Conservation (phyloP, 2,113 vertebrate species). For the Gorsachius goisagi region DNA sequence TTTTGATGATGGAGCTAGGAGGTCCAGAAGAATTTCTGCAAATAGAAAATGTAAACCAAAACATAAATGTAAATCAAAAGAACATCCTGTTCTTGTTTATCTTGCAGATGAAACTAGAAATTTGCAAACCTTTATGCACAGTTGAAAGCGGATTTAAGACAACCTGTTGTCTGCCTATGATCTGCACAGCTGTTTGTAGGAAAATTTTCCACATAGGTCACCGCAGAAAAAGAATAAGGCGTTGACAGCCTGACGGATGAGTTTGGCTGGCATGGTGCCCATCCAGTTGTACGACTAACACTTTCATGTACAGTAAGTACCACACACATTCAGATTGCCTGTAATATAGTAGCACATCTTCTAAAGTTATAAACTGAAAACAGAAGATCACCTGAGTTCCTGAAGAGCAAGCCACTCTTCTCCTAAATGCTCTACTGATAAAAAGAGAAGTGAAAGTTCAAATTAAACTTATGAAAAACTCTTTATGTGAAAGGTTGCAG, state of each 20-base stretch:
- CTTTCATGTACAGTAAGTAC: neutral
- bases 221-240: neutral
- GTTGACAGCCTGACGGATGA: constrained; percentile 50
- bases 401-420: neutral
- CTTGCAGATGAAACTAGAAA: neutral
- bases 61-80: neutral
- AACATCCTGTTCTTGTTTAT: neutral
- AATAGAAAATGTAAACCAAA: neutral
- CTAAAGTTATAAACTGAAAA: neutral
- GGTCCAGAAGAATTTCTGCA: constrained; percentile 11
- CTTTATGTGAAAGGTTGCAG: neutral
- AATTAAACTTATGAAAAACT: neutral
- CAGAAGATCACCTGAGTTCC: neutral
- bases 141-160: neutral
- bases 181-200: constrained; percentile 16
- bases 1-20: neutral
- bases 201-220: constrained; percentile 21
- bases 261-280: neutral
- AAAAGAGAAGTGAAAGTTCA: neutral
- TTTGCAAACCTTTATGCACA: neutral
- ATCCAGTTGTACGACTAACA: neutral
- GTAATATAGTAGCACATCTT: neutral
- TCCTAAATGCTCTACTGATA: neutral
- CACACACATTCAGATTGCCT: accelerated
- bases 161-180: neutral